Base-by-base conservation (phyloP, 2,797 vertebrate species). In the Anguilla megastoma region DNA sequence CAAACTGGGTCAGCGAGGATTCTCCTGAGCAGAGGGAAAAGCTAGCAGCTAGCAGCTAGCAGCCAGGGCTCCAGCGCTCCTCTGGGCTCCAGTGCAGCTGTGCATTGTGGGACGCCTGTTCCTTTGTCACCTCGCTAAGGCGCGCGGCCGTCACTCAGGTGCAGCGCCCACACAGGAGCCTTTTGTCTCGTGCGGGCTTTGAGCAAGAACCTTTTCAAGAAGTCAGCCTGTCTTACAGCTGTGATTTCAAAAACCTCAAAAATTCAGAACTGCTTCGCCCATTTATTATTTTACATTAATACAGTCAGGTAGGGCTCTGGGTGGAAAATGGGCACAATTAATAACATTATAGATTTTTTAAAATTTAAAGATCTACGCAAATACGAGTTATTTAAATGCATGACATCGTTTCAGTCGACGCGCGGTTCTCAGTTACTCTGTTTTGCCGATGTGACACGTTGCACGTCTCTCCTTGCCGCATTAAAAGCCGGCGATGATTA, bases 1-100 rank as follows among this genome's bases (percentile, higher is more conserved):
- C 45, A 33, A 88, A 89, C 63, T 88, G 79, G 85, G 85, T 84
- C 87, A 89, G 0, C 21, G 9, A 16, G 30, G 66, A 21, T 84
- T 66, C 27, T 30, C 60, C 10, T 50, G 41, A 71, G 50, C 83
- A 36, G 83, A 84, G 69, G 52, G 45, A 58, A 27, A 84, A 21
- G 63, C 45, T 4, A 63, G 33, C 84, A 85, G 1, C 45, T 4
- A 60, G 33, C 84, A 85, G 1, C 45, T 4, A 63, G 33, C 84
- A 85, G 1, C 48, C 54, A 33, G 41, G 41, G 41, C 41, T 45
- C 41, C 27, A 66, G 58, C 3, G 36, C 33, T 41, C 52, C 24
- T 85, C 18, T 30, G 84, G 66, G 33, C 54, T 41, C 18, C 18
- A 24, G 30, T 16, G 30, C 1, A 8, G 24, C 82, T n/a, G 30